phyloP scores from a whole-genome alignment of 1,140 invertebrate genomes.

The Halictus rubicundus region DNA sequence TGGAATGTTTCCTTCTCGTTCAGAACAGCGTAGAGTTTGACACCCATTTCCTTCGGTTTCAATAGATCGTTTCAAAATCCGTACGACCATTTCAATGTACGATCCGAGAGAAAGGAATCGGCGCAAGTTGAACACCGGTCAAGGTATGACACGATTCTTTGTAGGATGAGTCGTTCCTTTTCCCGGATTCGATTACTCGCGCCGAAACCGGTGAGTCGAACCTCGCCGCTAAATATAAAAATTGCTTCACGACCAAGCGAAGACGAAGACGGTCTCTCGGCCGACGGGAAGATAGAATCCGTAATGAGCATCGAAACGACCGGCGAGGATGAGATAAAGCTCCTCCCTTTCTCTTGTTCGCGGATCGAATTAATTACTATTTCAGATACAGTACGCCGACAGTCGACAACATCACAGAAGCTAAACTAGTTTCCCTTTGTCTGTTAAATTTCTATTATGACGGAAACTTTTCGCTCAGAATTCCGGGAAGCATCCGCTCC shows the following conservation, averaged over 20 bases:
- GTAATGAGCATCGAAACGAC: slow-evolving; percentile 21
- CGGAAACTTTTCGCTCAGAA: slow-evolving; percentile 25
- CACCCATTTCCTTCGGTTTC: too few relatives aligned
- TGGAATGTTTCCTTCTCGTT: too few relatives aligned
- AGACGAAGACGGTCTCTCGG: slow-evolving; percentile 6
- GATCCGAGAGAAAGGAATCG: too few relatives aligned
- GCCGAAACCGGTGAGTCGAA: slow-evolving; percentile 17
- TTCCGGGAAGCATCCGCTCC: slow-evolving; percentile 45
- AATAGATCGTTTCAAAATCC: too few relatives aligned
- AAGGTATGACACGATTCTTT: slow-evolving; percentile 24
- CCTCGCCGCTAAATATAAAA: slow-evolving; percentile 63
- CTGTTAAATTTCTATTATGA: slow-evolving; percentile 34
- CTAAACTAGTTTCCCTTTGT: slow-evolving; percentile 50
- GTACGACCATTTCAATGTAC: too few relatives aligned
- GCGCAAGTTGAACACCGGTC: slow-evolving; percentile 30
- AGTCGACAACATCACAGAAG: slow-evolving; percentile 5
- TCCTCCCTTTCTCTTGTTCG: neutral
- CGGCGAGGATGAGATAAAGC: slow-evolving; percentile 12
- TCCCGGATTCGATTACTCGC: slow-evolving; percentile 41
- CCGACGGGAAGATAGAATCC: slow-evolving; percentile 32
- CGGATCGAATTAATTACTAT: slow-evolving; percentile 46
- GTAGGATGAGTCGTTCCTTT: slow-evolving; percentile 49
- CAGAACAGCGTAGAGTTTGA: too few relatives aligned
- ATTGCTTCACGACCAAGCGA: slow-evolving; percentile 48
- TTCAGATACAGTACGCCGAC: neutral